phyloP scores from a whole-genome alignment of 1,140 invertebrate species.

The Nephila pilipes region DNA sequence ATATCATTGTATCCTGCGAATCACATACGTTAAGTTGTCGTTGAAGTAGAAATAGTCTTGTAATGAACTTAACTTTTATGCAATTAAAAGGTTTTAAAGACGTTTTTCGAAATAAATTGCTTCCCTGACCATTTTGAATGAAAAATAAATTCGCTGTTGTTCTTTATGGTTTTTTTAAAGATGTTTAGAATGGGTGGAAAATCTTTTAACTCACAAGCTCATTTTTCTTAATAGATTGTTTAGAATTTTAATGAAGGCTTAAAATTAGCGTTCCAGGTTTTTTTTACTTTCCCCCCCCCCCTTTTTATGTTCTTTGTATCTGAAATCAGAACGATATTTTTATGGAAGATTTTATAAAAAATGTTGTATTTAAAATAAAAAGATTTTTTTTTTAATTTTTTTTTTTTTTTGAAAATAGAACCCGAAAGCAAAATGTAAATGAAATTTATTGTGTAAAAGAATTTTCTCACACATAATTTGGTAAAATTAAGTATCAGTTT shows the following conservation, averaged over 20 bases:
- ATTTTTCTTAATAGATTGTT: background rate
- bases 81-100: conserved; percentile 44
- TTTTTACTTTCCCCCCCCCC: background rate
- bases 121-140: background rate
- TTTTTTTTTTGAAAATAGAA: too few relatives aligned
- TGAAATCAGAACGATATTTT: too few relatives aligned
- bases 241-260: conserved; percentile 10
- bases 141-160: background rate
- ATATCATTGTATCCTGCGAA: background rate
- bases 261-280: background rate
- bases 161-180: background rate
- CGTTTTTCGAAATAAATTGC: conserved; percentile 26
- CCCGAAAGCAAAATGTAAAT: too few relatives aligned
- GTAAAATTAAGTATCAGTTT: too few relatives aligned
- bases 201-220: background rate
- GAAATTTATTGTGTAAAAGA: too few relatives aligned
- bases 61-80: conserved; percentile 31
- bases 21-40: background rate
- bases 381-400: too few relatives aligned
- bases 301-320: background rate
- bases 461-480: too few relatives aligned
- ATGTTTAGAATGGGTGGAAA: background rate
- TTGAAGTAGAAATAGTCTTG: conserved; percentile 1
- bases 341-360: too few relatives aligned
- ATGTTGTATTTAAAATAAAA: too few relatives aligned